Base-by-base conservation (phyloP, 1,140 invertebrate genomes). In the Centruroides vittatus region DNA sequence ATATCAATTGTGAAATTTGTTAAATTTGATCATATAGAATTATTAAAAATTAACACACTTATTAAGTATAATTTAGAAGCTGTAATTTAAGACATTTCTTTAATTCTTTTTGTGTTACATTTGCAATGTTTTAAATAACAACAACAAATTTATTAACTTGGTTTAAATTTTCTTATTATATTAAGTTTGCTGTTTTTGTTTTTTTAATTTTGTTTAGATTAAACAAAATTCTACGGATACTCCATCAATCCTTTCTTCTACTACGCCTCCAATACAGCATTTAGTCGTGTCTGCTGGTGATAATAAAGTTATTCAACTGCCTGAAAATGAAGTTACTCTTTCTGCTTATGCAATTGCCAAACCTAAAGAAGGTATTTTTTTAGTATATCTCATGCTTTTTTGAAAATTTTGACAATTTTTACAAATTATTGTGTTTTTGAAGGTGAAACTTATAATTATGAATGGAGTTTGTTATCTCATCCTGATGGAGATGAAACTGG, bases 381-480 rank as follows among this genome's bases (percentile, higher is more conserved):
- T 56, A 59, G 12, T 56, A 58, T 50, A 59, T 35, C 47, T 56
- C 67, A 49, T 49, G 52, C 5, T 46, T 67, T 8, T 62, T 66
- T 23, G 58, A 58, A 7, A 63, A 61, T 62, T 51, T 52, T 35
- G 52, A n/a, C 59, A 60, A n/a, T 3, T 35, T 61, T 41, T 57
- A n/a, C 0, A 36, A 23, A 23, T 2, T 23, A 41, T 64, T 64
- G 49, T 59, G 23, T 64, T 57, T 56, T 62, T 65, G 61, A 58
- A 73, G 75, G 56, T 62, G 81, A 82, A 56, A 84, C 85, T 71
- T 94, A 93, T 71, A 85, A 85, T 65, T 95, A 93, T 75, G 82
- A 85, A 34, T 96, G 93, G 93, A 86, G 82, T 35, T 76, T 93
- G 11, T 77, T 94, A 47, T 83, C 84, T 60, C 83, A 89, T 70